Percentiles rank a stretch among this genome's conserved stretches.
Evolutionary conservation across 2,888 invertebrate genomes (phyloP).

Genomic region (Chrysina gloriosa): DNA sequence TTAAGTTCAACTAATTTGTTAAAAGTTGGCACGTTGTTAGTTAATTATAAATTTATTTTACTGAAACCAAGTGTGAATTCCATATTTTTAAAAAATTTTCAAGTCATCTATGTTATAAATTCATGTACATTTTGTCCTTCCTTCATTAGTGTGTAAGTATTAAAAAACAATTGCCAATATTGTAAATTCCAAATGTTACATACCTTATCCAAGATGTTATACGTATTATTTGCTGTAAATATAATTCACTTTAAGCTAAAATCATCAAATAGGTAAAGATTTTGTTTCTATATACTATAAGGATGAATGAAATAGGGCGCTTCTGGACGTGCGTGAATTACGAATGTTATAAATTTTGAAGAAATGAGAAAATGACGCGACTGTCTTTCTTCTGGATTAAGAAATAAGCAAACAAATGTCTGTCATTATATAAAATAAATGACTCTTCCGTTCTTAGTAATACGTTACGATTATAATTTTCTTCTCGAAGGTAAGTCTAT

Average conservation of each 20-base stretch:
- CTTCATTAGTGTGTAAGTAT: neutral
- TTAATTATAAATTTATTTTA: no score
- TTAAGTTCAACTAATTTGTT: conserved; percentile 9
- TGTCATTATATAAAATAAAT: conserved; percentile 13
- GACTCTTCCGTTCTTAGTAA: conserved; percentile 31
- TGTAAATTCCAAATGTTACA: conserved; percentile 29
- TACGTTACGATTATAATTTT: neutral
- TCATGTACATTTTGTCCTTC: no score
- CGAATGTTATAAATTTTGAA: neutral
- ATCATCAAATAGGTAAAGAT: conserved; percentile 10
- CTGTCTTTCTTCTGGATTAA: conserved; percentile 6
- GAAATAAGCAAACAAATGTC: conserved; percentile 22
- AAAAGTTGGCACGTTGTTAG: no score
- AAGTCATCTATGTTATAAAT: no score
- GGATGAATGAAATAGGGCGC: neutral
- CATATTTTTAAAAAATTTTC: no score
- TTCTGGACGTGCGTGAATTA: neutral
- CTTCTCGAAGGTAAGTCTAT: conserved; percentile 8
- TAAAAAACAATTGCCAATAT: conserved; percentile 24
- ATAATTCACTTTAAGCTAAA: conserved; percentile 27
- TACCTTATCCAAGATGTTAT: conserved; percentile 16
- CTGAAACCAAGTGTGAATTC: no score
- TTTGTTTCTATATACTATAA: neutral
- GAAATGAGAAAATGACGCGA: neutral
- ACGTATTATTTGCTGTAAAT: conserved; percentile 32